These are phyloP conservation scores for Stictocephala bisonia DNA, from an alignment of 2,888 invertebrate species.

Conservation along the genomic window DNA sequence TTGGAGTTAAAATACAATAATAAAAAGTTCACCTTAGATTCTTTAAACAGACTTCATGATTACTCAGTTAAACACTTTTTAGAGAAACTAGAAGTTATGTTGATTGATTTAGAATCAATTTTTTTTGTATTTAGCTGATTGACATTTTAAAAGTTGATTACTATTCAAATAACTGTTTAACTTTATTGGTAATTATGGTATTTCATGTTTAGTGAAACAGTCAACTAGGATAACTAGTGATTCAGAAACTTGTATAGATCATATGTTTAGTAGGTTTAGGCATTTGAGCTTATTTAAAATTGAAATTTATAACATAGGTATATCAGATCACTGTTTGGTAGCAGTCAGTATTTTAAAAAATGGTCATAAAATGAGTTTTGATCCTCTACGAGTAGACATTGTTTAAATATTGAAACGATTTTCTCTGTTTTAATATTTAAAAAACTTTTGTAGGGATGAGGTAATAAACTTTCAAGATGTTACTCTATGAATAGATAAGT, in stretches of 20 bases:
- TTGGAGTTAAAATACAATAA: no score
- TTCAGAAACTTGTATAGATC: slow-evolving; percentile 6
- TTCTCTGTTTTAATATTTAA: neutral
- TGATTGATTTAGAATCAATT: no score
- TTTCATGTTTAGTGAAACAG: neutral
- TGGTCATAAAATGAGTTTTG: neutral
- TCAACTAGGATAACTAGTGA: neutral
- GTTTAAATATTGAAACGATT: neutral
- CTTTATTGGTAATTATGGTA: neutral
- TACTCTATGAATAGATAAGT: neutral
- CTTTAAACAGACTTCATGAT: no score
- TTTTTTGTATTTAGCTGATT: no score
- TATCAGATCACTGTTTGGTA: neutral
- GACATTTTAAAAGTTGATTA: no score
- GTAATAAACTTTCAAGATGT: neutral
- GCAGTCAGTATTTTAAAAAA: neutral
- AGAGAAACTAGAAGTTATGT: no score
- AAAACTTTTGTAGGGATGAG: neutral
- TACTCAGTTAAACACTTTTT: no score
- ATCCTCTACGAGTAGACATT: no score
- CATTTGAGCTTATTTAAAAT: neutral
- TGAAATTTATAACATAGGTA: neutral
- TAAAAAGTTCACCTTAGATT: no score
- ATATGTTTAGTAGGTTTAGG: neutral
- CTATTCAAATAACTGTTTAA: slow-evolving; percentile 1